A percentile compares a stretch with the other conserved stretches of the same genome.
Conservation (phyloP, 2,888 invertebrate species). For the Trachelus troglodyta region DNA sequence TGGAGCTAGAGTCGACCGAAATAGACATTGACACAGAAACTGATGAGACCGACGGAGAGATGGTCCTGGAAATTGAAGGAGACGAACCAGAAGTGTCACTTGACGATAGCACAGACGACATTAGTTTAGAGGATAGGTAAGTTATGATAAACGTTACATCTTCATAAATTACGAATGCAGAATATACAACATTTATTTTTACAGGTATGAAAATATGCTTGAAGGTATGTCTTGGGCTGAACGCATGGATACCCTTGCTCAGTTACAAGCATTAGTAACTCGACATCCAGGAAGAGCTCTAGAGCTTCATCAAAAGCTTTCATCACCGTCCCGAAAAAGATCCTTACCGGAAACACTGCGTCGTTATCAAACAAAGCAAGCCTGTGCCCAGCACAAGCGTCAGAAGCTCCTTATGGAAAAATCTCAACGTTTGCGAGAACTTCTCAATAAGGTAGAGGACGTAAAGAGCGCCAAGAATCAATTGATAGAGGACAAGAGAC, state of each 20-base stretch:
- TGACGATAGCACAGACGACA: conserved; percentile 45
- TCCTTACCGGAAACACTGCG: conserved; percentile 85
- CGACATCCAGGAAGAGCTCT: conserved; percentile 94
- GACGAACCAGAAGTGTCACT: conserved; percentile 47
- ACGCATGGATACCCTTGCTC: conserved; percentile 82
- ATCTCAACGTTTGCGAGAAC: conserved; percentile 84
- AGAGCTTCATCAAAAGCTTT: conserved; percentile 93
- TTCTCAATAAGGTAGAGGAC: conserved; percentile 87
- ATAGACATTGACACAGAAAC: conserved; percentile 85
- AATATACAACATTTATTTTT: conserved; percentile 7
- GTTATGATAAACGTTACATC: not conserved
- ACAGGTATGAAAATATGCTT: conserved; percentile 60
- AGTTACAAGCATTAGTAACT: conserved; percentile 81
- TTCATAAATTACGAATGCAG: not conserved
- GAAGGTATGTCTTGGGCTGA: conserved; percentile 86
- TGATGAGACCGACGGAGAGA: conserved; percentile 81
- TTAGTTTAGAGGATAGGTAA: conserved; percentile 60
- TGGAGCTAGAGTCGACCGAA: conserved; percentile 78
- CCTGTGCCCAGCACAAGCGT: conserved; percentile 89
- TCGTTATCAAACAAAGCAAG: conserved; percentile 89
- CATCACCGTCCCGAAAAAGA: conserved; percentile 87
- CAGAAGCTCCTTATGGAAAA: conserved; percentile 85
- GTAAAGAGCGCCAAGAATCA: conserved; percentile 86
- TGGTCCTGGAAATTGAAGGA: conserved; percentile 68
- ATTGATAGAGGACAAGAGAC: conserved; percentile 83